These are phyloP conservation scores for Lithophane socia DNA, from an alignment of 2,888 invertebrate species.

Conservation along the genomic window DNA sequence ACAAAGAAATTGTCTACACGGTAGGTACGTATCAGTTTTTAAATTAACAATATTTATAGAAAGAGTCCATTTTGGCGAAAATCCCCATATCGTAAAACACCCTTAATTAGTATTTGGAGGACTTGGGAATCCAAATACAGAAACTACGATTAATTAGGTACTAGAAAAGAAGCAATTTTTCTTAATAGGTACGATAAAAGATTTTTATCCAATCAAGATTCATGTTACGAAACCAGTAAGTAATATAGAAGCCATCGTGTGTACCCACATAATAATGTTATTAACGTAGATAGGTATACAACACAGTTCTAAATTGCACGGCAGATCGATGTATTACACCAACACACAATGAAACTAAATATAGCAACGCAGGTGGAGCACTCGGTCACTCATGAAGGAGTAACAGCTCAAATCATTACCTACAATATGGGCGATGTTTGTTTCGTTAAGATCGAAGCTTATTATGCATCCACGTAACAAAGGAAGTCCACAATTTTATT, in stretches of 20 bases:
- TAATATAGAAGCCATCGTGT: slow-evolving; percentile 27
- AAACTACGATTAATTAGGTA: neutral
- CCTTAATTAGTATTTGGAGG: neutral
- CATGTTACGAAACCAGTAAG: slow-evolving; percentile 29
- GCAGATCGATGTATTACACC: slow-evolving; percentile 82
- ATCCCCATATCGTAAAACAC: neutral
- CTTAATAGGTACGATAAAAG: slow-evolving; percentile 4
- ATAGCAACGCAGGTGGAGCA: slow-evolving; percentile 84
- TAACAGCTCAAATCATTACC: slow-evolving; percentile 73
- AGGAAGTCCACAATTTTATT: slow-evolving; percentile 56
- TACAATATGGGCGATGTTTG: slow-evolving; percentile 63
- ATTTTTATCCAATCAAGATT: neutral
- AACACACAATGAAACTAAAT: slow-evolving; percentile 88
- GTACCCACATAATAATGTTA: slow-evolving; percentile 40
- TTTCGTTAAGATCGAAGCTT: slow-evolving; percentile 56
- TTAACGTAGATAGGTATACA: slow-evolving; percentile 58
- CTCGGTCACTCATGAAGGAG: slow-evolving; percentile 78
- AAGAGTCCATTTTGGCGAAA: neutral
- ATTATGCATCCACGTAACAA: slow-evolving; percentile 54
- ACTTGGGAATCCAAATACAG: neutral
- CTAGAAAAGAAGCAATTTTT: neutral
- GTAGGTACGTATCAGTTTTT: neutral
- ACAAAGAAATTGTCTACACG: slow-evolving; percentile 1
- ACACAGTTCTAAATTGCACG: slow-evolving; percentile 71
- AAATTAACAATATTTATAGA: slow-evolving; percentile 2